Evolutionary conservation across 2,113 vertebrate species (phyloP).

Genomic region (Cichladusa arquata): DNA sequence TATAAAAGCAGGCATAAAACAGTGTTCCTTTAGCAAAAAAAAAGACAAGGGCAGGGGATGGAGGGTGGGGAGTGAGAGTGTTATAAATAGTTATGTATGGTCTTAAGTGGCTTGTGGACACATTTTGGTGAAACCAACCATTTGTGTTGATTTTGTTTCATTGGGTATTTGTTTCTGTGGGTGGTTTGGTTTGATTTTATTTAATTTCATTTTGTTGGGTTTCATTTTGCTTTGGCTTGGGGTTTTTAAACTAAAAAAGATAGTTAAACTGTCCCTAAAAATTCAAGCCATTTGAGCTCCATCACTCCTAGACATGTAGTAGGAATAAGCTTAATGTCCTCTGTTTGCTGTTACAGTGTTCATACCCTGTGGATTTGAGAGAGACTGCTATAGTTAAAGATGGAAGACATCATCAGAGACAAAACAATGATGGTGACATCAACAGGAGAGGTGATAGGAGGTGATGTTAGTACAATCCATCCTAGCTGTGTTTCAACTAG

Average conservation of each 20-base stretch:
- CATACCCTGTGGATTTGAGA: not conserved
- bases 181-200: not conserved
- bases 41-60: rapidly evolving
- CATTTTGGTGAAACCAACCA: not conserved
- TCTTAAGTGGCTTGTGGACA: not conserved
- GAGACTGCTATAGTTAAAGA: not conserved
- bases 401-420: not conserved
- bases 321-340: not conserved
- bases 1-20: conserved; percentile 72
- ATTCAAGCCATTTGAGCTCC: not conserved
- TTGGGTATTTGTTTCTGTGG: not conserved
- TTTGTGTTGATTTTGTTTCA: not conserved
- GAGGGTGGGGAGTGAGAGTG: rapidly evolving
- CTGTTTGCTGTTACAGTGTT: not conserved
- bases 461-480: not conserved
- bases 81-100: not conserved
- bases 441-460: not conserved
- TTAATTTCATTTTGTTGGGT: not conserved
- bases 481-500: not conserved
- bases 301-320: not conserved
- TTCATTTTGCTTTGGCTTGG: not conserved
- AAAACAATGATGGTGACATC: not conserved
- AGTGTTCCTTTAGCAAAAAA: not conserved
- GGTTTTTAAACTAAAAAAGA: not conserved
- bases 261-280: not conserved